Conservation (phyloP, 2,888 invertebrate species). For the Limnephilus marmoratus region DNA sequence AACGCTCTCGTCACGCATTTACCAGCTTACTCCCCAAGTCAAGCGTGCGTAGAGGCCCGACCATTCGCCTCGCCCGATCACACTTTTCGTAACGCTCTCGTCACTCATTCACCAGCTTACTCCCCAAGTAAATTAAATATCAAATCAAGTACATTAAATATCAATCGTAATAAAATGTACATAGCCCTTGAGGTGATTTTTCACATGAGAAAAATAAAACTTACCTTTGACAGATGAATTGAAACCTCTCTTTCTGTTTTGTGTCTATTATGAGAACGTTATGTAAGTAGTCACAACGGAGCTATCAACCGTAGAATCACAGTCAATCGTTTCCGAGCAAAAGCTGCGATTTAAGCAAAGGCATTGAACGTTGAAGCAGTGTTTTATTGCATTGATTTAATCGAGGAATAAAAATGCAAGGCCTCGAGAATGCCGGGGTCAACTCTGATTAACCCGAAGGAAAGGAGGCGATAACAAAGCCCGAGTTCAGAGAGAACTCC, state of each 20-base stretch:
- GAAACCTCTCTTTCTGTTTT: background rate
- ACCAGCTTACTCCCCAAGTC: no score
- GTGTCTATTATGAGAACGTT: background rate
- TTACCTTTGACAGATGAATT: background rate
- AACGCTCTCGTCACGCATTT: no score
- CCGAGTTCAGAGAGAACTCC: background rate
- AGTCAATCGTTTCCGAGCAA: background rate
- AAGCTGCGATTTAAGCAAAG: background rate
- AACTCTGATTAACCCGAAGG: constrained; percentile 2
- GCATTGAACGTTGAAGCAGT: background rate
- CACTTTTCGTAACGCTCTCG: no score
- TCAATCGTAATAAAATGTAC: no score
- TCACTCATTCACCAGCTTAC: no score
- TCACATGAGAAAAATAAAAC: background rate
- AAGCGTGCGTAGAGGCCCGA: no score
- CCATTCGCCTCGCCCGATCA: no score
- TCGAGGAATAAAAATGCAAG: constrained; percentile 23
- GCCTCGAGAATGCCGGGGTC: constrained; percentile 17
- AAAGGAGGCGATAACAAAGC: constrained; percentile 13
- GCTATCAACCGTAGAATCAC: background rate
- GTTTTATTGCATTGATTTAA: constrained; percentile 30
- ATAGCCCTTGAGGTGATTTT: no score
- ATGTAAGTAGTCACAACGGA: background rate
- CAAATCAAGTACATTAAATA: no score
- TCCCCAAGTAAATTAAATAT: no score